phyloP scores from a whole-genome alignment of 53 echinoderm and acorn worm genomes.

The Mesocentrotus franciscanus region DNA sequence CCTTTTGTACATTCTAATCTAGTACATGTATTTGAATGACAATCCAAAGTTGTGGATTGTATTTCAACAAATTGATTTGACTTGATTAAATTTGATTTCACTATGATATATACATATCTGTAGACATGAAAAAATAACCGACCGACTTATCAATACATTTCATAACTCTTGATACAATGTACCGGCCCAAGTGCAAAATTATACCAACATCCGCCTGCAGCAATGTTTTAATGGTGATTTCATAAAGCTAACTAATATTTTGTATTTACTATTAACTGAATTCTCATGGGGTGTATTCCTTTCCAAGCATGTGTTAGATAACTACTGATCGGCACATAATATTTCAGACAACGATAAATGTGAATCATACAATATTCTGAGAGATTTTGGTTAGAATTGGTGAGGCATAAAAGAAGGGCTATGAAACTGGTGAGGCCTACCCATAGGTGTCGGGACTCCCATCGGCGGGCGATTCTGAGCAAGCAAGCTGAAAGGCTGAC shows the following conservation, averaged over 20 bases:
- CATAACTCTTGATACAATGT: too few species aligned
- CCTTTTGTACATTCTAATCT: too few species aligned
- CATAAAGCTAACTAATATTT: not conserved
- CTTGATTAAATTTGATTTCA: too few species aligned
- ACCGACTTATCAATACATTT: too few species aligned
- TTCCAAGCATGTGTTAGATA: not conserved
- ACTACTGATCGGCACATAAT: conserved; percentile 9
- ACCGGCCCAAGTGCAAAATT: too few species aligned
- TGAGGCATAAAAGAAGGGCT: conserved; percentile 63
- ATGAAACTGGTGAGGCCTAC: conserved; percentile 68
- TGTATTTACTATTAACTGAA: not conserved
- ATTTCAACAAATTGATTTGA: too few species aligned
- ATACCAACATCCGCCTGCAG: too few species aligned
- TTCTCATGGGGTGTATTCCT: not conserved
- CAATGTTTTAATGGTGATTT: not conserved
- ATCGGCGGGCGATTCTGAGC: conserved; percentile 81
- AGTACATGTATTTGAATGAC: too few species aligned
- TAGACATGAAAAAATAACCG: too few species aligned
- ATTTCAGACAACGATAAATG: conserved; percentile 1
- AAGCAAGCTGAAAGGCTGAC: conserved; percentile 84
- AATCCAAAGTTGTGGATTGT: too few species aligned
- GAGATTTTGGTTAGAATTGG: not conserved
- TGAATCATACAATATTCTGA: not conserved
- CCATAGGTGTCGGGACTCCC: conserved; percentile 74
- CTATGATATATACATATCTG: too few species aligned